phyloP scores from a whole-genome alignment of 2,113 vertebrate genomes.

The Pogonocichla stellata region DNA sequence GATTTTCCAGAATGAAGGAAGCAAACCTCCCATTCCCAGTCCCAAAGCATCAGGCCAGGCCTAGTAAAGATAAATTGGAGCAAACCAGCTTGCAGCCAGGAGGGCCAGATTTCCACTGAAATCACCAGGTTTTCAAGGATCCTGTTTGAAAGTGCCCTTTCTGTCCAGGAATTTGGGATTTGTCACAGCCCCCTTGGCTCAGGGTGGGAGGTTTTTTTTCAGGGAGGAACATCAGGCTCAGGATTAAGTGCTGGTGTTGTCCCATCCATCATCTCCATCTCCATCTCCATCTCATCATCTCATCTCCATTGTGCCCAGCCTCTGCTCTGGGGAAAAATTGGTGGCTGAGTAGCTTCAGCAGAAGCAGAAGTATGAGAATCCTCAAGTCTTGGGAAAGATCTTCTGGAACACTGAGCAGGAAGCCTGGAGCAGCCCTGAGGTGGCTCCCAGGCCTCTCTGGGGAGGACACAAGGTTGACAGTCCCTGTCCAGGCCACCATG shows the following conservation, averaged over 20 bases:
- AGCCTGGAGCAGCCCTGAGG: neutral
- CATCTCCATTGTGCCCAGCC: fast-evolving
- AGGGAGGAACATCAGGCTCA: neutral
- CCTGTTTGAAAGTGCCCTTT: neutral
- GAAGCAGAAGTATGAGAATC: neutral
- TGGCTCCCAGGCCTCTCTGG: neutral
- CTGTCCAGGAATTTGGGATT: neutral
- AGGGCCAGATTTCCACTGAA: neutral
- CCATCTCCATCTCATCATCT: no score
- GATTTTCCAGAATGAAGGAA: neutral
- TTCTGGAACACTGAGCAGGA: neutral
- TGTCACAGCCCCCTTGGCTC: neutral
- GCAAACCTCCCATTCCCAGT: neutral
- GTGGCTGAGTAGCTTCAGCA: neutral
- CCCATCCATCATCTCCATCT: neutral
- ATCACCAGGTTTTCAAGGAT: neutral
- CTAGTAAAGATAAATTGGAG: neutral
- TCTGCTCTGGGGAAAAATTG: neutral
- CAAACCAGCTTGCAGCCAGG: neutral
- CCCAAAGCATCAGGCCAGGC: neutral
- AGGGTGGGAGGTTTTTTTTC: neutral
- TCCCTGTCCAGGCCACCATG: neutral
- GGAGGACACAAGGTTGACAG: neutral
- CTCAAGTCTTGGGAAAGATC: neutral
- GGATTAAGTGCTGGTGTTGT: neutral